Conservation (phyloP, 30 jellyfish, hydroid and myxozoan species). For the Aurelia aurita region DNA sequence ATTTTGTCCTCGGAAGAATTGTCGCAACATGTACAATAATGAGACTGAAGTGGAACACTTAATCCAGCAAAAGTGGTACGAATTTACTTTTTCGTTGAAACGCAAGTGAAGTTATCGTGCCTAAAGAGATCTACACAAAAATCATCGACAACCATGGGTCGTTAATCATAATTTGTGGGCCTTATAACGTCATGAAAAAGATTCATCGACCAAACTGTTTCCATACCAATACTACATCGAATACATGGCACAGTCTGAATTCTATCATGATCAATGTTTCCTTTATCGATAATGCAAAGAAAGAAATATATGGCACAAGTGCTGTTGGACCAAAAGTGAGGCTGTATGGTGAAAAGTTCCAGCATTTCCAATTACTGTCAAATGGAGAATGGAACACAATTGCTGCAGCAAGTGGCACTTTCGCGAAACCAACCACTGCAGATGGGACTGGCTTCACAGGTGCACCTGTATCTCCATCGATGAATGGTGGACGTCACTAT, state of each 20-base stretch:
- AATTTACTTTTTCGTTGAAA: background rate
- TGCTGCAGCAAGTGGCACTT: background rate
- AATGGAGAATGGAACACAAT: constrained; percentile 18
- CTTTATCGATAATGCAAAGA: constrained; percentile 6
- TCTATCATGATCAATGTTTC: constrained; percentile 1
- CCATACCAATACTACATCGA: constrained; percentile 22
- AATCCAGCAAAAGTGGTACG: constrained; percentile 4
- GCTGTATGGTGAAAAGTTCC: constrained; percentile 36
- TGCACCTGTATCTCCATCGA: background rate
- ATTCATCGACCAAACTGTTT: background rate
- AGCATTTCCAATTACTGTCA: constrained; percentile 17
- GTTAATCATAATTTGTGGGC: constrained; percentile 27
- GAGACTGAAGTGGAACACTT: background rate
- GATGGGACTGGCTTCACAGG: background rate
- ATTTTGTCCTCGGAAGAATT: constrained; percentile 22
- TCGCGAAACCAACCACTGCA: background rate
- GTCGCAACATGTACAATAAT: constrained; percentile 5
- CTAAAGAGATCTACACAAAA: background rate
- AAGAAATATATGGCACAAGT: constrained; percentile 12
- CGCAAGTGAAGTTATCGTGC: background rate
- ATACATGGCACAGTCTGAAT: constrained; percentile 22
- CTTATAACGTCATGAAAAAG: background rate
- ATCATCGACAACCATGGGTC: constrained; percentile 11
- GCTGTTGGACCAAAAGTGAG: background rate
- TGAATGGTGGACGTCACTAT: background rate